These are phyloP conservation scores for Coremacera marginata DNA, from an alignment of 2,888 invertebrate genomes.

Conservation along the genomic window DNA sequence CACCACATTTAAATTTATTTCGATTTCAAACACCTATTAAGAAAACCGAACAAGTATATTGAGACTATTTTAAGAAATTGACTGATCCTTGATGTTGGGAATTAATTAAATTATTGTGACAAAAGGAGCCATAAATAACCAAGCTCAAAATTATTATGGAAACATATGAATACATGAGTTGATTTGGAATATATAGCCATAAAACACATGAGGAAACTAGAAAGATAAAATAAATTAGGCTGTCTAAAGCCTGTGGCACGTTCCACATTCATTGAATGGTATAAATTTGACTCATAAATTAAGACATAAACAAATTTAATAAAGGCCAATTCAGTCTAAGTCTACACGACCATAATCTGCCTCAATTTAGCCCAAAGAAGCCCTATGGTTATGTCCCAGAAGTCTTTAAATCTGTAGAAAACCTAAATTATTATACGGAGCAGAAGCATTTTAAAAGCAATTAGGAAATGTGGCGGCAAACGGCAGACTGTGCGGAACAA, in stretches of 20 bases:
- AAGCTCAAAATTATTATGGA: too few relatives aligned
- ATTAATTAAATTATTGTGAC: too few relatives aligned
- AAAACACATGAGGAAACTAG: too few relatives aligned
- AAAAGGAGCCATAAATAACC: too few relatives aligned
- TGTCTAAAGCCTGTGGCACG: not conserved
- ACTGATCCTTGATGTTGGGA: too few relatives aligned
- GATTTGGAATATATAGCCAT: too few relatives aligned
- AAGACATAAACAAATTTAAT: constrained; percentile 2
- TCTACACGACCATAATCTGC: constrained; percentile 43
- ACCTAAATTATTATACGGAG: constrained; percentile 64
- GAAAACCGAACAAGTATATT: too few relatives aligned
- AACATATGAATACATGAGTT: too few relatives aligned
- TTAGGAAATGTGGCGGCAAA: constrained; percentile 57
- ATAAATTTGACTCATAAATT: constrained; percentile 7
- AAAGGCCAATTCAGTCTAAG: not conserved
- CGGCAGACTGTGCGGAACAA: constrained; percentile 38
- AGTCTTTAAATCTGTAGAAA: constrained; percentile 42
- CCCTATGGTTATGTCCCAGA: not conserved
- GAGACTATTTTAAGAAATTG: too few relatives aligned
- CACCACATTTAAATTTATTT: too few relatives aligned
- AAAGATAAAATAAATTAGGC: too few relatives aligned
- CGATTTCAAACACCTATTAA: too few relatives aligned
- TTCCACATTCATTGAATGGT: not conserved
- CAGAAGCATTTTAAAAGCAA: constrained; percentile 65
- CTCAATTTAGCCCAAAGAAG: constrained; percentile 42